These are phyloP conservation scores for Eudemis profundana DNA, from an alignment of 2,888 invertebrate genomes.

Conservation along the genomic window DNA sequence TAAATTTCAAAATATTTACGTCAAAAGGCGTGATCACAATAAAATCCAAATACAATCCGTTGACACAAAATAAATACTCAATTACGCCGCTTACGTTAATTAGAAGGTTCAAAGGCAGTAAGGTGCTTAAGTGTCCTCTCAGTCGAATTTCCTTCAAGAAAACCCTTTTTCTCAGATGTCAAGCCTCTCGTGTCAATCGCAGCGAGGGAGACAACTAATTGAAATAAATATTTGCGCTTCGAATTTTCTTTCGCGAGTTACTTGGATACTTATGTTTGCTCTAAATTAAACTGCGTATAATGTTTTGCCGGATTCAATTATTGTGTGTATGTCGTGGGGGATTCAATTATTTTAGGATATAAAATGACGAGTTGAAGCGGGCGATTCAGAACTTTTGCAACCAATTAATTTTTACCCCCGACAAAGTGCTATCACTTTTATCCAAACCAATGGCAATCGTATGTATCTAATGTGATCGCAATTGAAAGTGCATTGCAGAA, in stretches of 20 bases:
- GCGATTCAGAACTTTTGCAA: not conserved
- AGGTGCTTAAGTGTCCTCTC: slow-evolving; percentile 65
- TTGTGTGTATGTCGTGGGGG: no score
- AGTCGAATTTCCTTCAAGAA: slow-evolving; percentile 65
- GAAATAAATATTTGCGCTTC: slow-evolving; percentile 80
- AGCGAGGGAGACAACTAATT: slow-evolving; percentile 69
- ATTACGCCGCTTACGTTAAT: slow-evolving; percentile 68
- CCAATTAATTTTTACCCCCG: slow-evolving; percentile 38
- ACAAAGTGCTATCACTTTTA: slow-evolving; percentile 61
- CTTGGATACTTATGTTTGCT: slow-evolving; percentile 56
- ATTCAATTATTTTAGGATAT: slow-evolving; percentile 11
- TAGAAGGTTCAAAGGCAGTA: slow-evolving; percentile 69
- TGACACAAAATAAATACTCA: slow-evolving; percentile 57
- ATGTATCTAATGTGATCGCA: slow-evolving; percentile 75
- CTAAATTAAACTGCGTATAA: slow-evolving; percentile 51
- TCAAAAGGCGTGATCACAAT: slow-evolving; percentile 33
- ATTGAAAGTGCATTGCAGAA: slow-evolving; percentile 78
- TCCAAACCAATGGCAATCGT: slow-evolving; percentile 65
- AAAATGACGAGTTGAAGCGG: slow-evolving; percentile 25
- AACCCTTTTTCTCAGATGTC: slow-evolving; percentile 79
- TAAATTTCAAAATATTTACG: slow-evolving; percentile 24
- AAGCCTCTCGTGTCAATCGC: slow-evolving; percentile 78
- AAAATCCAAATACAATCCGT: slow-evolving; percentile 22
- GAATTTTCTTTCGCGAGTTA: slow-evolving; percentile 66
- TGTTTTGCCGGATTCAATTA: slow-evolving; percentile 12